Percentiles rank a stretch among this genome's conserved stretches.
Evolutionary conservation across 2,888 invertebrate species (phyloP).

Genomic region (Venusia cambrica): DNA sequence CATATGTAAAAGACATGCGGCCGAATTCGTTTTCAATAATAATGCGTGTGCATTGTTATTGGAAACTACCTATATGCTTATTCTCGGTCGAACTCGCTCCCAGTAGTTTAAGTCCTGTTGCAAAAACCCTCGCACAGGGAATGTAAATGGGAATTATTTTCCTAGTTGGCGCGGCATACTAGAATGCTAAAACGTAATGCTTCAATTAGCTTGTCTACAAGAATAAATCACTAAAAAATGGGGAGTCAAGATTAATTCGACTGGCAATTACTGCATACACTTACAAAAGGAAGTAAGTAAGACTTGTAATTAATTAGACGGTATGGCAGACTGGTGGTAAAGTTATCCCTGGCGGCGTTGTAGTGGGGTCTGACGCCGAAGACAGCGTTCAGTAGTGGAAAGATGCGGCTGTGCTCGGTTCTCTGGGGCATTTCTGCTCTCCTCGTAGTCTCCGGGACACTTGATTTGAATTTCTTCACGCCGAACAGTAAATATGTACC

Average conservation of each 20-base stretch:
- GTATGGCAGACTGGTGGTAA: slow-evolving; percentile 1
- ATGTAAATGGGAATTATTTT: too few relatives aligned
- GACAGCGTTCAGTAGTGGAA: slow-evolving; percentile 39
- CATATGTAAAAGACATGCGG: too few relatives aligned
- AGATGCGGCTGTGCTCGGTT: slow-evolving; percentile 60
- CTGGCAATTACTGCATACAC: slow-evolving; percentile 14
- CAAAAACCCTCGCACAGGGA: too few relatives aligned
- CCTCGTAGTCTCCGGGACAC: slow-evolving; percentile 43
- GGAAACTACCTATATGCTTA: too few relatives aligned
- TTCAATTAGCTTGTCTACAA: slow-evolving; percentile 4
- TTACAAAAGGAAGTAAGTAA: slow-evolving; percentile 19
- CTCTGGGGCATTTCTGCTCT: slow-evolving; percentile 44
- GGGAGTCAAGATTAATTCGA: slow-evolving; percentile 6
- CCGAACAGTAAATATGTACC: slow-evolving; percentile 38
- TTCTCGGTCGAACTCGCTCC: too few relatives aligned
- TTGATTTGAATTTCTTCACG: slow-evolving; percentile 45
- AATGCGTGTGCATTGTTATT: too few relatives aligned
- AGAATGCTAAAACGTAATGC: too few relatives aligned
- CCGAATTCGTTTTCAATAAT: too few relatives aligned
- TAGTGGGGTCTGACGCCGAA: slow-evolving; percentile 13
- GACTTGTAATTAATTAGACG: slow-evolving; percentile 6
- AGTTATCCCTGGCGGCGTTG: slow-evolving; percentile 6
- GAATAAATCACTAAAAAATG: slow-evolving; percentile 10
- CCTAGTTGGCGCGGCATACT: too few relatives aligned
- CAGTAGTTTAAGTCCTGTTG: too few relatives aligned